Evolutionary conservation across 2,888 invertebrate species (phyloP), one percentile per base, ranked within the genome.

Genomic region (Poecilobothrus nobilitatus): DNA sequence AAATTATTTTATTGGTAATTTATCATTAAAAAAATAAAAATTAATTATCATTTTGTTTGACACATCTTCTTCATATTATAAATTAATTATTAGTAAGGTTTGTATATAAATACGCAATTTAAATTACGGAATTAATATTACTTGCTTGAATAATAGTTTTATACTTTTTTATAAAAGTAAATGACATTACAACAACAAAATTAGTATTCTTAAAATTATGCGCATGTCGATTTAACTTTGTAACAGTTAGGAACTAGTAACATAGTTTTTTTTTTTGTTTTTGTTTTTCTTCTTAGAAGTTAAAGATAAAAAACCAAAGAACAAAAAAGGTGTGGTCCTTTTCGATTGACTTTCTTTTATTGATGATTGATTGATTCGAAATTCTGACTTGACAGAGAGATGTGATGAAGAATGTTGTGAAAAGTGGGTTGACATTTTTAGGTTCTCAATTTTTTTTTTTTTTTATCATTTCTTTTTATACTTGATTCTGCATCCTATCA

Each of bases 251-350:
- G 9, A 18, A n/a, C n/a, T 18, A 15, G 53, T 53, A 53, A 53
- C 15, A 53, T 6, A 53, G 15, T 18, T 53, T 18, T 15, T 53
- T 53, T 3, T 1, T 53, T 53, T 18, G 6, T 37, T 37, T 37
- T 10, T 37, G 37, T 15, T 53, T 15, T 53, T 37, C 1, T 53
- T 18, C 53, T 53, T 53, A 53, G 9, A 53, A 53, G 18, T 18
- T 41, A 18, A 53, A 53, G 15, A 18, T n/a, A 2, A 53, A 53
- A 18, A 18, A 53, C 15, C 1, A 53, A n/a, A 53, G 53, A 53
- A 53, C 53, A 53, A 53, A 53, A 53, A 53, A 53, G 53, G 53
- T 53, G 53, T 53, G 53, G 53, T 53, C 53, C 53, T 53, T 53
- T 41, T 41, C 18, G 53, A 53, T 53, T 53, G 53, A 53, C 53